Evolutionary conservation across 2,888 invertebrate genomes (phyloP).

Genomic region (Bimastos eiseni): DNA sequence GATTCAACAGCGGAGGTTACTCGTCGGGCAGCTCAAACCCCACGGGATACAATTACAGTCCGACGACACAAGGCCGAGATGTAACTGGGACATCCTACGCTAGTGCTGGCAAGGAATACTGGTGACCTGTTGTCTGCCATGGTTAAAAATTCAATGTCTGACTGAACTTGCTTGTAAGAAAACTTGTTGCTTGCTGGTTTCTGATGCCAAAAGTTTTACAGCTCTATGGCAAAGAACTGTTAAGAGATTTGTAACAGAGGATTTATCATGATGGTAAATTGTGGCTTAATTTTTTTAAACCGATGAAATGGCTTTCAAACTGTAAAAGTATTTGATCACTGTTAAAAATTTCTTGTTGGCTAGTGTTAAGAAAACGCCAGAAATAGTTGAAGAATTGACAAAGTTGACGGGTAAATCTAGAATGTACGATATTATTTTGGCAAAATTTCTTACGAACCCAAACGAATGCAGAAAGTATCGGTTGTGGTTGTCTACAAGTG

Average conservation of each 20-base stretch:
- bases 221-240: neutral
- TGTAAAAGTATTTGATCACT: neutral
- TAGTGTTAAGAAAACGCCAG: neutral
- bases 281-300: neutral
- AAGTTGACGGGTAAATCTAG: neutral
- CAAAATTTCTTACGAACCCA: no score
- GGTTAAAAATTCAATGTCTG: neutral
- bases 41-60: conserved; percentile 3
- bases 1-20: neutral
- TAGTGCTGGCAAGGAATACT: neutral
- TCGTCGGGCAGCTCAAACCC: conserved; percentile 1
- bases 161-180: neutral
- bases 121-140: neutral
- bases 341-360: neutral
- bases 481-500: neutral
- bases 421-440: neutral
- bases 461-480: no score
- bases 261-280: neutral
- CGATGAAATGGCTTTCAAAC: neutral
- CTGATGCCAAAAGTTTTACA: neutral
- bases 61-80: neutral
- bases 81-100: neutral
- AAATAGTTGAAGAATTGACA: neutral
- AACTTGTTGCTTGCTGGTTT: neutral
- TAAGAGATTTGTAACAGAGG: neutral